These are phyloP conservation scores for Sebastes baramenuke DNA, from an alignment of 2,797 vertebrate genomes.

Conservation along the genomic window DNA sequence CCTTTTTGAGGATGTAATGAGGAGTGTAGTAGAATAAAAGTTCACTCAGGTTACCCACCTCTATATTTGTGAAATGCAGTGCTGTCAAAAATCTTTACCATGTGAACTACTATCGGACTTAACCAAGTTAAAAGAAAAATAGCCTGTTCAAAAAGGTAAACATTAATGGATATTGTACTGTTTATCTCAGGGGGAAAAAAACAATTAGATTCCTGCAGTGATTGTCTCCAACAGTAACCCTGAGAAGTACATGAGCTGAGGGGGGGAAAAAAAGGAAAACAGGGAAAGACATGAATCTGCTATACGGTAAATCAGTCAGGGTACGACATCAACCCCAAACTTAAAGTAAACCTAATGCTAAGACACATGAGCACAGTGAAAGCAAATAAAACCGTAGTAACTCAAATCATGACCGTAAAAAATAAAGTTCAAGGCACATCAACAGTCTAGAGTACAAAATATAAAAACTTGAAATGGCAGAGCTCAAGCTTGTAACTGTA, in stretches of 20 bases:
- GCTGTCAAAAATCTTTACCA: not conserved
- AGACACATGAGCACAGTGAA: slow-evolving; percentile 24
- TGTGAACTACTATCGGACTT: not conserved
- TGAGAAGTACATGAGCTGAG: slow-evolving; percentile 56
- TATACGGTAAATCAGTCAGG: not conserved
- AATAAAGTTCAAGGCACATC: slow-evolving; percentile 59
- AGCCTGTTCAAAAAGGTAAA: not conserved
- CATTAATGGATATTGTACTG: not conserved
- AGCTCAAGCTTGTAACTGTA: slow-evolving; percentile 20
- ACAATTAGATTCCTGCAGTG: slow-evolving; percentile 23
- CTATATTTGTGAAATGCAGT: not conserved
- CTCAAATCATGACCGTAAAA: slow-evolving; percentile 18
- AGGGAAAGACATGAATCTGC: not conserved
- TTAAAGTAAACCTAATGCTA: not conserved
- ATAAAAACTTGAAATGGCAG: slow-evolving; percentile 58
- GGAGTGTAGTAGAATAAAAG: not conserved
- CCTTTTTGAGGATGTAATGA: slow-evolving; percentile 28
- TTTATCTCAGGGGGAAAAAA: slow-evolving; percentile 10
- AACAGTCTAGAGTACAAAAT: slow-evolving; percentile 48
- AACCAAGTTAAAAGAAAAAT: not conserved
- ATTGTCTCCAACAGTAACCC: slow-evolving; percentile 66
- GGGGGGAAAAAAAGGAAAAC: not conserved
- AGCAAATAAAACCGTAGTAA: slow-evolving; percentile 25
- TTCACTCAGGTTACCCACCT: not conserved
- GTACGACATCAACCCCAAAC: not conserved